phyloP scores from a whole-genome alignment of 2,113 vertebrate species.

The Odontophorus gujanensis region DNA sequence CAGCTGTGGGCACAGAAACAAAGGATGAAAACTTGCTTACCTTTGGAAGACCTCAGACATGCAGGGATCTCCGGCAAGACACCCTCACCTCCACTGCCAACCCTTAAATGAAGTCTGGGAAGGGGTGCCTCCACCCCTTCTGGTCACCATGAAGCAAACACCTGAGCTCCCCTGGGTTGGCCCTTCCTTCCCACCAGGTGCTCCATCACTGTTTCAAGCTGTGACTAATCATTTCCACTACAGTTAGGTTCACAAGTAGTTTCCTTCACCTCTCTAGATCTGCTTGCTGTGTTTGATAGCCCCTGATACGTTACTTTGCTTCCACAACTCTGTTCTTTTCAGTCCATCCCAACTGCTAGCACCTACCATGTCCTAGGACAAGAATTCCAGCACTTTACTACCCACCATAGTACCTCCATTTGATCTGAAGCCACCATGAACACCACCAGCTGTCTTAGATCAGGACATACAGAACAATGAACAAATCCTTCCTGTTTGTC shows the following conservation, averaged over 20 bases:
- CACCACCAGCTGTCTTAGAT: neutral
- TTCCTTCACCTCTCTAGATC: neutral
- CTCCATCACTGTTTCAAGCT: too few species aligned
- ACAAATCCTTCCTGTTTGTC: neutral
- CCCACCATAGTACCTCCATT: neutral
- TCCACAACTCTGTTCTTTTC: neutral
- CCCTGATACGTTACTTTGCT: neutral
- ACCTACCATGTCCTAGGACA: neutral
- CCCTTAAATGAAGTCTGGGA: too few species aligned
- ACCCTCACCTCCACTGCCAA: too few species aligned
- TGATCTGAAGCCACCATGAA: neutral
- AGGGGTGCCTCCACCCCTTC: too few species aligned
- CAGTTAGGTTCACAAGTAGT: neutral
- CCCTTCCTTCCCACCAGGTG: too few species aligned
- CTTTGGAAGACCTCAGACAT: too few species aligned
- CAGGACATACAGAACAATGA: neutral
- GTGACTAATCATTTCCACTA: too few species aligned
- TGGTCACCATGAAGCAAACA: too few species aligned
- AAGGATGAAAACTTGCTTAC: too few species aligned
- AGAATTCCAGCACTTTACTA: neutral
- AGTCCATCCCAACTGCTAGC: neutral
- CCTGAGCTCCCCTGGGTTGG: too few species aligned
- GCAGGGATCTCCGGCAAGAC: too few species aligned
- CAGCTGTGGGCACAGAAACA: too few species aligned
- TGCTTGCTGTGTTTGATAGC: neutral